These are phyloP conservation scores for Pantherophis alleghaniensis DNA, from an alignment of 2,797 vertebrate species.

Conservation along the genomic window DNA sequence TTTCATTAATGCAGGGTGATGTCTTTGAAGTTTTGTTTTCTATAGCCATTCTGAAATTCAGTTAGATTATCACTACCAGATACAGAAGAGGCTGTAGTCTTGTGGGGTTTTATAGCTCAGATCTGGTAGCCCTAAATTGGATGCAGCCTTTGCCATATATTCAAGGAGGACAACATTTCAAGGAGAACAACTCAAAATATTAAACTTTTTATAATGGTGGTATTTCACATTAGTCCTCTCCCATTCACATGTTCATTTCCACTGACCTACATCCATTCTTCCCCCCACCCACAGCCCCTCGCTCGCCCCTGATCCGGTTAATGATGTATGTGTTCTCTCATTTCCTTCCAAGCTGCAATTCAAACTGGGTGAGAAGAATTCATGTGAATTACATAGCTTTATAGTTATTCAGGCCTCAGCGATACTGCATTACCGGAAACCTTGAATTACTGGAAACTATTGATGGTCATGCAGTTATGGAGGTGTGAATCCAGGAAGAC, in stretches of 20 bases:
- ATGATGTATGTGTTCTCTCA: background rate
- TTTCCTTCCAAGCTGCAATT: background rate
- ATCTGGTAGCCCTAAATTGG: background rate
- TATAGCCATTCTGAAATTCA: background rate
- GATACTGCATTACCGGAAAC: background rate
- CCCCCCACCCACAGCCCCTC: background rate
- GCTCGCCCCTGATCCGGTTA: background rate
- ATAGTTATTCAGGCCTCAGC: background rate
- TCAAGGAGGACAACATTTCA: background rate
- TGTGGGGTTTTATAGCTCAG: background rate
- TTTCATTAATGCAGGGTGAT: background rate
- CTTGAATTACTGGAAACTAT: background rate
- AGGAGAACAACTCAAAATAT: background rate
- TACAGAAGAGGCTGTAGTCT: background rate
- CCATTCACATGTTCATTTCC: background rate
- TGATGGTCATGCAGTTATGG: background rate
- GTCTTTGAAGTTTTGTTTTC: background rate
- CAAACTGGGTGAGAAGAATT: background rate
- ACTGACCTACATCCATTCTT: background rate
- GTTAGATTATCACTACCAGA: background rate
- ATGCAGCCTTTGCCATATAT: background rate
- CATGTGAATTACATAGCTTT: background rate
- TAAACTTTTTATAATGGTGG: background rate
- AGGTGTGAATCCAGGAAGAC: background rate
- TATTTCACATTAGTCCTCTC: background rate